phyloP scores from a whole-genome alignment of 2,797 vertebrate genomes.

The Apogon hyalosoma region DNA sequence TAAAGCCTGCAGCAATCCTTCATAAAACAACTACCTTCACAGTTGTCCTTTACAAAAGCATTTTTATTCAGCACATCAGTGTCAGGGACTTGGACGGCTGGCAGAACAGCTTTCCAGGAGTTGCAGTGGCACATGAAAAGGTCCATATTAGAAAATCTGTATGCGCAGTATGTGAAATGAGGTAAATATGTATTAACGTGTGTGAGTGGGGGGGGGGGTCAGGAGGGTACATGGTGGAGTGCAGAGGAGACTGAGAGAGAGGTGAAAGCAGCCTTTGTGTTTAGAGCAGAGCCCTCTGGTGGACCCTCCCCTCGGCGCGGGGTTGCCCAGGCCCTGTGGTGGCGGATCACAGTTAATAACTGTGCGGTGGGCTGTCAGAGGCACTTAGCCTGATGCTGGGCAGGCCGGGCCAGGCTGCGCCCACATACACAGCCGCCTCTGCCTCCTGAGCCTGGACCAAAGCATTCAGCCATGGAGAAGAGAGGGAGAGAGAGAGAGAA shows the following conservation, averaged over 20 bases:
- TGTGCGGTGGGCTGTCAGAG: constrained; percentile 91
- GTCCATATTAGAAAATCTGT: constrained; percentile 62
- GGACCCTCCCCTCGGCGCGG: constrained; percentile 69
- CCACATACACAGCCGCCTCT: constrained; percentile 72
- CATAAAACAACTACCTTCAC: constrained; percentile 27
- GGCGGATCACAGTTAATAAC: constrained; percentile 93
- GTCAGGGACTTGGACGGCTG: constrained; percentile 24
- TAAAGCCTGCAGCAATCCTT: constrained; percentile 25
- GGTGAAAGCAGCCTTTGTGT: constrained; percentile 86
- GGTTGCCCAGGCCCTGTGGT: constrained; percentile 83
- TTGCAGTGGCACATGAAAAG: constrained; percentile 50
- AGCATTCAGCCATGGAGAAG: constrained; percentile 44
- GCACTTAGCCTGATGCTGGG: constrained; percentile 92
- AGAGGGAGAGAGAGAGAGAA: constrained; percentile 4
- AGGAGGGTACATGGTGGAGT: constrained; percentile 15
- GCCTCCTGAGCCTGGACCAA: constrained; percentile 67
- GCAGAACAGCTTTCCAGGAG: constrained; percentile 33
- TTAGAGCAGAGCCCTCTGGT: constrained; percentile 74
- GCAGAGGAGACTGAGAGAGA: constrained; percentile 25
- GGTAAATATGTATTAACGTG: constrained; percentile 78
- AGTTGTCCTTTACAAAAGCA: constrained; percentile 25
- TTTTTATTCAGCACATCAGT: constrained; percentile 32
- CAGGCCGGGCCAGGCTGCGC: constrained; percentile 75
- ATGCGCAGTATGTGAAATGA: constrained; percentile 57
- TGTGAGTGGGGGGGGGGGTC: constrained; percentile 31